Evolutionary conservation across 2,888 invertebrate genomes (phyloP), one percentile per base, ranked within the genome.

Genomic region (Cataglyphis livida): DNA sequence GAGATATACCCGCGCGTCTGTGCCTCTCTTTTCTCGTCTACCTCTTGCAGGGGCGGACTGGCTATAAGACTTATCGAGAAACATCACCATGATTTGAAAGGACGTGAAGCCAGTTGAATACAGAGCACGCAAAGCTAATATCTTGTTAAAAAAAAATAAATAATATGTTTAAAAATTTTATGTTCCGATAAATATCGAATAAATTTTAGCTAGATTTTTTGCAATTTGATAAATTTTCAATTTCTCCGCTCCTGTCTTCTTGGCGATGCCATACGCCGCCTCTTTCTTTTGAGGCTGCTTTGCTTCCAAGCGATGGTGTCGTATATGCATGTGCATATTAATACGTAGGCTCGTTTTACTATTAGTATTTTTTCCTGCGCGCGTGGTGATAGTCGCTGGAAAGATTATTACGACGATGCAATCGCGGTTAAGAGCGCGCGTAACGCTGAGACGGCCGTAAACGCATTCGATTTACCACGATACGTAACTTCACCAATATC

Each of bases 281-380:
- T 73, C 44, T 79, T 71, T 9, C 44, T 61, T 74, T 68, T n/a
- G n/a, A 51, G 32, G 32, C 25, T 35, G 48, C 48, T 54, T 38
- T 21, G 68, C 62, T 82, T 82, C 68, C 41, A 68, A 51, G 62
- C 32, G 57, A 82, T 35, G 66, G 25, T 54, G 25, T 59, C 61
- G 66, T 61, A n/a, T 61, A 62, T 65, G 12, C 66, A 48, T 76
- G 66, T 7, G 9, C 28, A 68, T 82, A 66, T 78, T 82, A 82
- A 78, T 82, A 48, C 68, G 54, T n/a, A 61, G 38, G 64, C 68
- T 62, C 51, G 68, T 78, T 78, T 82, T 82, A 79, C 82, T 82
- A 78, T 68, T 64, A 75, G 65, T 48, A 28, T 61, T 82, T 82
- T 66, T 76, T 82, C 68, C 38, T 28, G 62, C 48, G 28, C 21